A percentile compares a stretch with the other conserved stretches of the same genome.
Conservation (phyloP, 2,797 vertebrate species). For the Lepilemur septentrionalis region DNA sequence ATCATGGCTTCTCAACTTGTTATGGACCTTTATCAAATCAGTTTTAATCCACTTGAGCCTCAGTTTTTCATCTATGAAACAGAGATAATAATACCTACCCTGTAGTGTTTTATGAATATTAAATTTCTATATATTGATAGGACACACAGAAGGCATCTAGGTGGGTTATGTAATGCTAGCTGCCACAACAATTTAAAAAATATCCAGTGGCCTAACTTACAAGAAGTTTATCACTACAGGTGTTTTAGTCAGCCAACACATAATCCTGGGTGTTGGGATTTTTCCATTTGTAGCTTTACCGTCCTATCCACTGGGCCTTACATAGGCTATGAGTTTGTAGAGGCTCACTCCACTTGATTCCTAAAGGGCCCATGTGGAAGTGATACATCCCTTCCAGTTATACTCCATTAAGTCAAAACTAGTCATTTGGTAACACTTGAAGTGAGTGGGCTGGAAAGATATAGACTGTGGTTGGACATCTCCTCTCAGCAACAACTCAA, state of each 20-base stretch:
- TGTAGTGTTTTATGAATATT: neutral
- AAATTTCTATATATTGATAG: neutral
- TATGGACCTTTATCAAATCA: neutral
- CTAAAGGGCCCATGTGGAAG: neutral
- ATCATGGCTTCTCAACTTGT: neutral
- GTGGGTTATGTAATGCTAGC: neutral
- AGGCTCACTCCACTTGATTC: neutral
- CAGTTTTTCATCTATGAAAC: neutral
- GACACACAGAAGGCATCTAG: neutral
- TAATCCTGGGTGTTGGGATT: neutral
- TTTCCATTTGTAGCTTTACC: neutral
- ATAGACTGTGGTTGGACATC: neutral
- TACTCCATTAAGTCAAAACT: neutral
- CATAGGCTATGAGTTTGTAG: neutral
- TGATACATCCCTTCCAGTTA: neutral
- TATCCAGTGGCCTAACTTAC: neutral
- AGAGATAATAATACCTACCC: neutral
- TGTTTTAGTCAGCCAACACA: neutral
- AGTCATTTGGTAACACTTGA: neutral
- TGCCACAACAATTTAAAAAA: constrained; percentile 9
- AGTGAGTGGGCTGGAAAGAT: neutral
- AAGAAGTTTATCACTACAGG: neutral
- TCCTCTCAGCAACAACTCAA: neutral
- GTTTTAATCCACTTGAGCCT: neutral
- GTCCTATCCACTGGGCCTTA: neutral